Evolutionary conservation across 1,140 invertebrate genomes (phyloP).

Genomic region (Tribolium castaneum): DNA sequence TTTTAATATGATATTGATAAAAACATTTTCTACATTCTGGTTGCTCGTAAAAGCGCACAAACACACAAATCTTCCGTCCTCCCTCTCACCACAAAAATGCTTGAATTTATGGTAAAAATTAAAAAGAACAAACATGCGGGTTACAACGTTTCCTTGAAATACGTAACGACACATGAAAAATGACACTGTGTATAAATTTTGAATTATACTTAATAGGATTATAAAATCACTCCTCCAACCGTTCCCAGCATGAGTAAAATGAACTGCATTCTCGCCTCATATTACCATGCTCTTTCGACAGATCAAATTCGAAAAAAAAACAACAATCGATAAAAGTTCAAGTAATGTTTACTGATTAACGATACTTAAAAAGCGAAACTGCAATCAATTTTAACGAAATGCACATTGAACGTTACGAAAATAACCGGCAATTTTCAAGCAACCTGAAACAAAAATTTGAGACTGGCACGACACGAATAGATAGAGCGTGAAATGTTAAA

Average conservation of each 20-base stretch:
- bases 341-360: background rate
- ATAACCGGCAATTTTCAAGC: background rate
- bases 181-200: constrained; percentile 14
- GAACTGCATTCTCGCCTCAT: constrained; percentile 1
- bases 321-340: background rate
- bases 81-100: constrained; percentile 3
- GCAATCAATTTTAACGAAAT: background rate
- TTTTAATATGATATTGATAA: background rate
- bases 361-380: background rate
- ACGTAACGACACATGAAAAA: constrained; percentile 9
- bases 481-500: constrained; percentile 24
- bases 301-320: background rate
- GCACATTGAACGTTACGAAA: background rate
- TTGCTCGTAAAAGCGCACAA: background rate
- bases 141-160: background rate
- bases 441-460: constrained; percentile 16
- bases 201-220: constrained; percentile 1
- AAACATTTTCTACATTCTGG: background rate
- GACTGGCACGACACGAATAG: background rate
- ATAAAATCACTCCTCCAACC: constrained; percentile 7
- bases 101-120: constrained; percentile 11
- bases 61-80: constrained; percentile 10
- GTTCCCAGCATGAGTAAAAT: background rate
- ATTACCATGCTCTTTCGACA: background rate
- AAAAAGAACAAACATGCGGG: constrained; percentile 14